These are phyloP conservation scores for Odontocerum albicorne DNA, from an alignment of 2,888 invertebrate species.

Conservation along the genomic window DNA sequence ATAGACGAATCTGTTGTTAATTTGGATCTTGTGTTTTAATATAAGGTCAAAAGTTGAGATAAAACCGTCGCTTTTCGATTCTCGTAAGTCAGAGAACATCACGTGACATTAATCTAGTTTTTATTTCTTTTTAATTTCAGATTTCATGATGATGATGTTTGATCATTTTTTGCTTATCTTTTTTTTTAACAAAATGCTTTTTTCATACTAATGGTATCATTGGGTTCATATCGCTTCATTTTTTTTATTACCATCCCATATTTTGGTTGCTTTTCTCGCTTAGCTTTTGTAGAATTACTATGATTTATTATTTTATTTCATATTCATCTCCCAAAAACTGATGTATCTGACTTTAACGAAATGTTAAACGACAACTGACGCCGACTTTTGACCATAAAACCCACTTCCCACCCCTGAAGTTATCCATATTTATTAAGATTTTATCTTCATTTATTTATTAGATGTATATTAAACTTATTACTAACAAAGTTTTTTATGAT, in stretches of 20 bases:
- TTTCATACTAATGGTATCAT: conserved; percentile 6
- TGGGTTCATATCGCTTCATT: not conserved
- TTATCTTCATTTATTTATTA: not conserved
- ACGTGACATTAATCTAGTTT: conserved; percentile 34
- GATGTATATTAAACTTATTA: not conserved
- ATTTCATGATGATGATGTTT: conserved; percentile 19
- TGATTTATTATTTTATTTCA: too few relatives aligned
- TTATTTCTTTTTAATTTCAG: conserved; percentile 33
- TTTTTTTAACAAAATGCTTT: conserved; percentile 8
- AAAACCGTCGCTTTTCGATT: conserved; percentile 17
- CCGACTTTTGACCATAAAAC: conserved; percentile 28
- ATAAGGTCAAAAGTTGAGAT: conserved; percentile 26
- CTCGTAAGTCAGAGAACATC: conserved; percentile 27
- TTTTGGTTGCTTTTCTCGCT: conserved; percentile 12
- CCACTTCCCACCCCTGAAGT: not conserved
- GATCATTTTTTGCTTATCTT: conserved; percentile 33
- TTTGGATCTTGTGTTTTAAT: conserved; percentile 24
- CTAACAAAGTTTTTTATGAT: not conserved
- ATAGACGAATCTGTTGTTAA: conserved; percentile 27
- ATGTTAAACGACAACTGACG: conserved; percentile 32
- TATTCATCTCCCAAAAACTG: conserved; percentile 6
- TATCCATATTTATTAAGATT: not conserved
- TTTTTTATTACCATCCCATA: not conserved
- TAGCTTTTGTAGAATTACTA: conserved; percentile 5
- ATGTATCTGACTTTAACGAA: conserved; percentile 34